Evolutionary conservation across 2,888 invertebrate genomes (phyloP).

Genomic region (Therioaphis trifolii): DNA sequence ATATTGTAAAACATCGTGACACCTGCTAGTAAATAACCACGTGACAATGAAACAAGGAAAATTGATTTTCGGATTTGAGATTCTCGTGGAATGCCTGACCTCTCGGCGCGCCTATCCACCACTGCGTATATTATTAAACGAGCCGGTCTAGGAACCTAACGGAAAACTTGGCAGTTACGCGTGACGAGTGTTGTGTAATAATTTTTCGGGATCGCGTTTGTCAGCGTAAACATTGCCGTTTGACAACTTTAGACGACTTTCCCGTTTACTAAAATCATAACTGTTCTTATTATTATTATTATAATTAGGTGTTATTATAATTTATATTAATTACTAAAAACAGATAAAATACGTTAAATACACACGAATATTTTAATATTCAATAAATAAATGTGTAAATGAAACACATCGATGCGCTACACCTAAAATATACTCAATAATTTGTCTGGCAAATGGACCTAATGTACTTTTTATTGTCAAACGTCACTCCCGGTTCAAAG

Average conservation of each 20-base stretch:
- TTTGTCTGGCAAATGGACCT: slow-evolving; percentile 44
- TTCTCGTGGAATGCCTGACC: too few relatives aligned
- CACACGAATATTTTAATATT: background rate
- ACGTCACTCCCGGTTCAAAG: slow-evolving; percentile 58
- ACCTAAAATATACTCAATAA: background rate
- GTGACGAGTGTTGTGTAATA: too few relatives aligned
- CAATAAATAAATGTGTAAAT: background rate
- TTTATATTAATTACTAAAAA: background rate
- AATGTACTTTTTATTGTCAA: slow-evolving; percentile 59
- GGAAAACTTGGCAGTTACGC: background rate
- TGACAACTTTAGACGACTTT: too few relatives aligned
- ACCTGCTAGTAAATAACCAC: too few relatives aligned
- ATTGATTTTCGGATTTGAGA: too few relatives aligned
- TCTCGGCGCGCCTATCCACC: too few relatives aligned
- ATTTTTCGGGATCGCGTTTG: background rate
- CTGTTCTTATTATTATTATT: background rate
- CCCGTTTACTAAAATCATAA: too few relatives aligned
- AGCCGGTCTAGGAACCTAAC: background rate
- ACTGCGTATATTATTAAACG: too few relatives aligned
- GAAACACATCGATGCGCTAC: background rate
- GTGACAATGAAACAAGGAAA: too few relatives aligned
- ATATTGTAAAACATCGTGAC: too few relatives aligned
- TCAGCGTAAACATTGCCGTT: too few relatives aligned
- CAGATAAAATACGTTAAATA: background rate
- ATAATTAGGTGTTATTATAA: too few relatives aligned